Conservation (phyloP, 2,888 invertebrate species). For the Sycophila texana region DNA sequence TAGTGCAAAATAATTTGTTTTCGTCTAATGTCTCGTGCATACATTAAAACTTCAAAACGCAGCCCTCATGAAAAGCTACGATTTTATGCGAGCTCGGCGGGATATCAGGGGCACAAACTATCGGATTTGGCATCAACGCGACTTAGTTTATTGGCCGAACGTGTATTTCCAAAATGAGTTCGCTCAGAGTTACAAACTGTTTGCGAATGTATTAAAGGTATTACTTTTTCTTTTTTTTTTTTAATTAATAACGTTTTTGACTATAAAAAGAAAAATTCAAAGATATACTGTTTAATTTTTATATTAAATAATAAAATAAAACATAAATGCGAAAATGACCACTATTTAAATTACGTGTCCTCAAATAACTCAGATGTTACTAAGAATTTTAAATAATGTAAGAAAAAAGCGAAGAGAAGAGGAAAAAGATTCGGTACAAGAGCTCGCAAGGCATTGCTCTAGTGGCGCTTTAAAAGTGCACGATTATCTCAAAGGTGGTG, state of each 20-base stretch:
- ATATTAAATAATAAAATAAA: neutral
- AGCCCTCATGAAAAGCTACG: constrained; percentile 9
- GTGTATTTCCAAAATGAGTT: constrained; percentile 14
- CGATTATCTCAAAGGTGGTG: constrained; percentile 15
- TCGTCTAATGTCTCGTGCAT: neutral
- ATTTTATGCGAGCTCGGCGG: constrained; percentile 15
- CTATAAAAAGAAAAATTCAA: too few relatives aligned
- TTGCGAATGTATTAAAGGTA: neutral
- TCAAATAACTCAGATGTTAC: too few relatives aligned
- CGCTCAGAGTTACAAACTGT: neutral
- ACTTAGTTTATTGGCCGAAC: constrained; percentile 16
- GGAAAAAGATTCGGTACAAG: neutral
- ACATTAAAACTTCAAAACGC: constrained; percentile 18
- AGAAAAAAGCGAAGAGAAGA: neutral
- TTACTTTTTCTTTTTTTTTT: neutral
- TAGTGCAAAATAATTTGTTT: constrained; percentile 7
- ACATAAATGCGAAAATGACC: too few relatives aligned
- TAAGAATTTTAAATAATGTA: neutral
- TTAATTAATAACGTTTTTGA: neutral
- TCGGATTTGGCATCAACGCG: constrained; percentile 28
- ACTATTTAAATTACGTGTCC: too few relatives aligned
- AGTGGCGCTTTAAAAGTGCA: neutral
- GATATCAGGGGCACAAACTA: constrained; percentile 18
- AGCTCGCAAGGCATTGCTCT: neutral
- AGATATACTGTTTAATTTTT: too few relatives aligned